Percentiles rank a stretch among this genome's conserved stretches.
These are phyloP conservation scores for Ommatoiulus sabulosus DNA, from an alignment of 2,888 invertebrate genomes.

Conservation along the genomic window DNA sequence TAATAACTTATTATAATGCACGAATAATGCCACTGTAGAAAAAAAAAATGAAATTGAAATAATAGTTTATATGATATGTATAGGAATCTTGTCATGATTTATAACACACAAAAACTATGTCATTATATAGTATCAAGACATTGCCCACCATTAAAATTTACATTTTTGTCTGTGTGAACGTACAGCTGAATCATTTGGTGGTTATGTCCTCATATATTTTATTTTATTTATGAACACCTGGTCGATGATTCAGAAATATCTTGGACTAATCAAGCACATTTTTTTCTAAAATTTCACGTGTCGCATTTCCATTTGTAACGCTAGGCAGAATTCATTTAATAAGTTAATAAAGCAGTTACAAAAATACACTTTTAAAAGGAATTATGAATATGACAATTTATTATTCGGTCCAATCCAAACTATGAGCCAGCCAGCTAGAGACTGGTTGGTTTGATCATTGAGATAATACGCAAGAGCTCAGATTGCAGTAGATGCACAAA, in stretches of 20 bases:
- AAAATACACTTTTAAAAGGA: no score
- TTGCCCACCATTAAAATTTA: neutral
- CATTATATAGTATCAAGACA: neutral
- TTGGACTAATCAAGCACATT: neutral
- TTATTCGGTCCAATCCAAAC: no score
- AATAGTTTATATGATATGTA: neutral
- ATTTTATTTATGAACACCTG: neutral
- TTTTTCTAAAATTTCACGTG: neutral
- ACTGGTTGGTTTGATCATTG: neutral
- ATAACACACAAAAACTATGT: neutral
- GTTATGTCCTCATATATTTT: no score
- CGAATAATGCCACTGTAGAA: neutral
- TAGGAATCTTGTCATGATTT: slow-evolving; percentile 4
- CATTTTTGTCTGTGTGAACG: neutral
- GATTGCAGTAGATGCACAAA: neutral
- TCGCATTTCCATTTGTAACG: neutral
- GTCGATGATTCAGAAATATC: neutral
- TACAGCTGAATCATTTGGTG: no score
- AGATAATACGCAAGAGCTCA: neutral
- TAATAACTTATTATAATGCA: neutral
- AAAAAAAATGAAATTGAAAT: neutral
- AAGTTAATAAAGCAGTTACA: no score
- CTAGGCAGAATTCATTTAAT: neutral
- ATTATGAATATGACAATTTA: no score
- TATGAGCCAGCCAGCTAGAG: no score